phyloP scores from a whole-genome alignment of 92 coral and sea anemone species.

The Epizoanthus ramosus region DNA sequence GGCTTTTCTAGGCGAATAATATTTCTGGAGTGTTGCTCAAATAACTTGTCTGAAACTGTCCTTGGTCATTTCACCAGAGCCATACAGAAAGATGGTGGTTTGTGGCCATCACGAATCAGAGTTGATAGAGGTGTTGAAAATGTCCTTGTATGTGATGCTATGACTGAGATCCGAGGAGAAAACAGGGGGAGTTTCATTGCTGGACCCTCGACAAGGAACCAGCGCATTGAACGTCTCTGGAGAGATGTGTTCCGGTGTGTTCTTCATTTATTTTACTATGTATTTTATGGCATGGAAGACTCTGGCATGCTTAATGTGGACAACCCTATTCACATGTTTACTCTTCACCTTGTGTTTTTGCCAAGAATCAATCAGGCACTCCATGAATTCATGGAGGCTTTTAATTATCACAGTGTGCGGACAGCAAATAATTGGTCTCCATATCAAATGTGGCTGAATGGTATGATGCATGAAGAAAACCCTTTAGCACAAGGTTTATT shows the following conservation, averaged over 20 bases:
- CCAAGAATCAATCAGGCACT: constrained; percentile 38
- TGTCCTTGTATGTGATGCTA: too few species aligned
- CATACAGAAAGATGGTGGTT: too few species aligned
- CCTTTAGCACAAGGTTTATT: too few species aligned
- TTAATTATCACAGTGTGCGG: constrained; percentile 53
- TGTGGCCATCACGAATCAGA: too few species aligned
- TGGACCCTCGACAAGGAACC: constrained; percentile 39
- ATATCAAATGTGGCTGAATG: constrained; percentile 63
- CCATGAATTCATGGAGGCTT: constrained; percentile 38
- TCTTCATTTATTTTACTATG: constrained; percentile 40
- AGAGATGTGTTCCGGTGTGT: constrained; percentile 19
- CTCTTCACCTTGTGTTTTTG: constrained; percentile 48
- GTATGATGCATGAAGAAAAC: constrained; percentile 51
- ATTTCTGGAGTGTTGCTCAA: too few species aligned
- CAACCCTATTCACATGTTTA: constrained; percentile 51
- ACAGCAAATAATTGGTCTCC: constrained; percentile 62
- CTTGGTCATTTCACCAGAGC: too few species aligned
- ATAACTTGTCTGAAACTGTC: too few species aligned
- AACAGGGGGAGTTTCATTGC: constrained; percentile 45
- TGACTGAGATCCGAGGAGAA: not conserved
- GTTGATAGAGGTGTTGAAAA: too few species aligned
- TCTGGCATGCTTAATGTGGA: constrained; percentile 37
- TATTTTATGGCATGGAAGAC: constrained; percentile 49
- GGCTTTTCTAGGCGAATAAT: too few species aligned
- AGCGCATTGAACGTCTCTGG: not conserved